Conservation (phyloP, 2,113 vertebrate genomes). For the Onychostruthus taczanowskii region DNA sequence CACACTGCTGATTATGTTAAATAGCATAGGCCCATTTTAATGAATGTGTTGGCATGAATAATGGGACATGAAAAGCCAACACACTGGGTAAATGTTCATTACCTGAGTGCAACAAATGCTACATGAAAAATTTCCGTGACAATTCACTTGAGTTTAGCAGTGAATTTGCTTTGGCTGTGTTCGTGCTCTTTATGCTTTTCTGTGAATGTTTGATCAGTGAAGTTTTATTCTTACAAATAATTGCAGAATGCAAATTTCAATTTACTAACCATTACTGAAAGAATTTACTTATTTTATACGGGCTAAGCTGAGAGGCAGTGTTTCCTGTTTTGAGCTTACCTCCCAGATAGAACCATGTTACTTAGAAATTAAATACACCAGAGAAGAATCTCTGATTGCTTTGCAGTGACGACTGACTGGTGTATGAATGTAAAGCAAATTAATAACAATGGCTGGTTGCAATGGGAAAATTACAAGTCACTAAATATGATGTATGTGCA, state of each 20-base stretch:
- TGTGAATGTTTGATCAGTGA: slow-evolving; percentile 17
- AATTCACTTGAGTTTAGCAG: background rate
- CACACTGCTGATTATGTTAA: background rate
- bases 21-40: slow-evolving; percentile 7
- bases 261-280: background rate
- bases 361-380: background rate
- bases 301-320: background rate
- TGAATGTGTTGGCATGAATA: slow-evolving; percentile 44
- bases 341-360: background rate
- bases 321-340: background rate
- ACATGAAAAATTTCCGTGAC: background rate
- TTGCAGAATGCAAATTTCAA: slow-evolving; percentile 13
- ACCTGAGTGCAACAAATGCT: slow-evolving; percentile 48
- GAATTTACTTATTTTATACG: background rate
- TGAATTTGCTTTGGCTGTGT: slow-evolving; percentile 8
- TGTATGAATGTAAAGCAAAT: background rate
- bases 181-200: background rate
- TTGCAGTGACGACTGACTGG: background rate
- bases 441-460: background rate
- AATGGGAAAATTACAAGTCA: background rate
- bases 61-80: slow-evolving; percentile 39
- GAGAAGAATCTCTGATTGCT: background rate
- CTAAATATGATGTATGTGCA: background rate
- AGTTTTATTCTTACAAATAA: slow-evolving; percentile 18
- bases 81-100: slow-evolving; percentile 34